Conservation (phyloP, 1,140 invertebrate species). For the Danaus plexippus region DNA sequence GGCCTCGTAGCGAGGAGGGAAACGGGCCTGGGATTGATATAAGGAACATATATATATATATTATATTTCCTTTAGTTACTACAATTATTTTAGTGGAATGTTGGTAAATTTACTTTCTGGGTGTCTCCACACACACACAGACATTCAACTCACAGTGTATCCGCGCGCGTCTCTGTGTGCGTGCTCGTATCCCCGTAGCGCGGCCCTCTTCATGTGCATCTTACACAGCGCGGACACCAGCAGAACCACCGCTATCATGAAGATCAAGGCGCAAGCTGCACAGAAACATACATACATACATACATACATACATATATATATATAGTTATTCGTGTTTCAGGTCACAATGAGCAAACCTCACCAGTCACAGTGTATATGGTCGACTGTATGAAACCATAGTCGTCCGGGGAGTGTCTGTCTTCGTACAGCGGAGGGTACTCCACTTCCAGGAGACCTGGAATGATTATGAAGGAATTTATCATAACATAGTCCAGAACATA, state of each 20-base stretch:
- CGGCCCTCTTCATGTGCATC: slow-evolving; percentile 64
- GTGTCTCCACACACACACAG: too few species aligned
- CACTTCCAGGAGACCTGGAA: slow-evolving; percentile 33
- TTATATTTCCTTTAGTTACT: too few species aligned
- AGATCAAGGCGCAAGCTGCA: slow-evolving; percentile 58
- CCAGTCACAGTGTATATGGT: slow-evolving; percentile 63
- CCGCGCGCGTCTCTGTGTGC: slow-evolving; percentile 35
- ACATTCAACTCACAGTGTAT: slow-evolving; percentile 28
- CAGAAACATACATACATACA: slow-evolving; percentile 8
- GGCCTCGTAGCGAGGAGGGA: slow-evolving; percentile 54
- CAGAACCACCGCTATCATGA: slow-evolving; percentile 62
- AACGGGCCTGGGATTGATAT: slow-evolving; percentile 31
- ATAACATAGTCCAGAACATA: too few species aligned
- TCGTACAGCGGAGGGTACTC: slow-evolving; percentile 49
- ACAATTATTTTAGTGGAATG: too few species aligned
- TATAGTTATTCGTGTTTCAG: too few species aligned
- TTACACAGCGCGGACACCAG: slow-evolving; percentile 60
- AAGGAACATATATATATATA: background rate
- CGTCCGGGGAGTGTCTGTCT: slow-evolving; percentile 48
- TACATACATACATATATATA: slow-evolving; percentile 7
- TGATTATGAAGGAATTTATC: background rate
- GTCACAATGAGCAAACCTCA: slow-evolving; percentile 14
- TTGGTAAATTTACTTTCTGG: too few species aligned
- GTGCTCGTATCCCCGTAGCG: slow-evolving; percentile 44
- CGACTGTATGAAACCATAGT: slow-evolving; percentile 60